Evolutionary conservation across 2,888 invertebrate genomes (phyloP), one percentile per base, ranked within the genome.

Genomic region (Hesperia comma): DNA sequence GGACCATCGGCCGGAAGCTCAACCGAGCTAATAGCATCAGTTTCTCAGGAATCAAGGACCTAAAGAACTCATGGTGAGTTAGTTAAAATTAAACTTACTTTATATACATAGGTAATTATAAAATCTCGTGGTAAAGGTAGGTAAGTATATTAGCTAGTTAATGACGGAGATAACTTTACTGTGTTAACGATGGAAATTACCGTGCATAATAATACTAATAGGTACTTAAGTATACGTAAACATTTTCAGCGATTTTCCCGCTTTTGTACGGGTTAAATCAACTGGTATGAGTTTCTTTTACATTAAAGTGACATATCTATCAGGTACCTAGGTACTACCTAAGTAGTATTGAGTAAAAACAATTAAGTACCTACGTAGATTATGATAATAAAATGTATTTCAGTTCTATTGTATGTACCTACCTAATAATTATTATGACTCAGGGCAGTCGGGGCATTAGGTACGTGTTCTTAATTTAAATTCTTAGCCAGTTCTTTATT

Each of bases 1-100:
- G 94, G 94, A 93, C 93, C 19, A 85, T 94, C 32, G 93, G 94
- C 53, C 89, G 87, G 73, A 94, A 93, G 76, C 87, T 93, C 53
- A 85, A 79, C 67, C 86, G 94, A 69, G 93, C 93, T 5, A 94
- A 94, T 80, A 95, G 95, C 81, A 95, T 95, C 79, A 94, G 91
- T 56, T 92, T 95, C 73, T 89, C 92, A 53, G 94, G 94, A 74
- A 84, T 95, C 67, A 94, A 94, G 77, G 92, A 93, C 75, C 79
- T 93, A 26, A 91, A 85, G 77, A 94, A 94, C 79, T 93, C 94
- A 73, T 94, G 95, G 95, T 95, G 79, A 93, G 94, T 89, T 66
- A 53, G 66, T 26, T 19, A 17, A n/a, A 53, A 32, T n/a, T 26
- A 4, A 21, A 26, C 12, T 14, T 14, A 14, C 21, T 21, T 21